Evolutionary conservation across 2,888 invertebrate species (phyloP).

Genomic region (Carcina quercana): DNA sequence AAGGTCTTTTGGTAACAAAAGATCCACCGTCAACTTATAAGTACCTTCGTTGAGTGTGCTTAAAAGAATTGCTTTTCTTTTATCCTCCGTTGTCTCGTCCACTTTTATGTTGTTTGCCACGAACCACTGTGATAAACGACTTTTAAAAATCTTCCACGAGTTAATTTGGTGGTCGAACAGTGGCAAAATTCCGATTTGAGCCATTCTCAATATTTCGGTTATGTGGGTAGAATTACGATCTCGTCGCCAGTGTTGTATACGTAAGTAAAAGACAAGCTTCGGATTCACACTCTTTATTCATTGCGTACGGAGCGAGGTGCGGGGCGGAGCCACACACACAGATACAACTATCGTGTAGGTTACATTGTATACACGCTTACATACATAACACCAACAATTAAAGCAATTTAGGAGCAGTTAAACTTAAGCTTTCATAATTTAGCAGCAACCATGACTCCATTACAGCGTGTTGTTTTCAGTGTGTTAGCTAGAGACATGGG

Average conservation of each 20-base stretch:
- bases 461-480: too few species aligned
- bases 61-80: conserved; percentile 15
- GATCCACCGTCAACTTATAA: conserved; percentile 15
- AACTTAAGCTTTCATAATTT: too few species aligned
- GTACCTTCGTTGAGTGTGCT: conserved; percentile 18
- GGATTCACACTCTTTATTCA: too few species aligned
- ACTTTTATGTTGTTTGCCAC: conserved; percentile 12
- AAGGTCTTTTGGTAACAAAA: conserved; percentile 12
- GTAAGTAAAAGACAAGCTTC: too few species aligned
- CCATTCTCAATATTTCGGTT: neutral
- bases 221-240: neutral
- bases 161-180: conserved; percentile 14
- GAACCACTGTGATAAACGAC: conserved; percentile 13
- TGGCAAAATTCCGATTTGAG: conserved; percentile 9
- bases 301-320: too few species aligned
- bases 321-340: too few species aligned
- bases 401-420: too few species aligned
- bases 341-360: too few species aligned
- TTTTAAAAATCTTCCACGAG: conserved; percentile 12
- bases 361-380: too few species aligned
- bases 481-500: too few species aligned
- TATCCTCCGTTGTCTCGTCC: conserved; percentile 6
- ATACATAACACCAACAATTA: too few species aligned
- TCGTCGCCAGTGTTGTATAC: neutral
- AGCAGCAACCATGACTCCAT: too few species aligned